phyloP scores from a whole-genome alignment of 2,888 invertebrate species.

The Seira ritae region DNA sequence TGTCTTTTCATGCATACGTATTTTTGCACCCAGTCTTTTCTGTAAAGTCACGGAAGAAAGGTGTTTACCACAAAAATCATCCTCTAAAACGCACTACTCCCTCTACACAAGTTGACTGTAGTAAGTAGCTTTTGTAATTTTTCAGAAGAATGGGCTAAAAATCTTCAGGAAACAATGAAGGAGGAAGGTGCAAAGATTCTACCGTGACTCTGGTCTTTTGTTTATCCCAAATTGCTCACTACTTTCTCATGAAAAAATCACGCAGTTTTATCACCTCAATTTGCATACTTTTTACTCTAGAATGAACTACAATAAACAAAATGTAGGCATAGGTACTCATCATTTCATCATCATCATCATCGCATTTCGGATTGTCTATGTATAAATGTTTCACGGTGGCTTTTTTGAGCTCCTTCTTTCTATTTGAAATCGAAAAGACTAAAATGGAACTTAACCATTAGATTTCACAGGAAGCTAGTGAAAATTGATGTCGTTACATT shows the following conservation, averaged over 20 bases:
- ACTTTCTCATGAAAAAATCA: background rate
- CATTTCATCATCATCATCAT: no score
- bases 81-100: no score
- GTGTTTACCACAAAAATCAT: slow-evolving; percentile 28
- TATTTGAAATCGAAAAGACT: background rate
- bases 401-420: no score
- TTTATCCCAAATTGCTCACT: background rate
- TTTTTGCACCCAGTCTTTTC: slow-evolving; percentile 21
- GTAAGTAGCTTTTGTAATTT: no score
- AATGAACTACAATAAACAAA: no score
- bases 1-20: background rate
- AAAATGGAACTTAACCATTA: slow-evolving; percentile 33
- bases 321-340: no score
- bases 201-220: background rate
- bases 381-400: no score
- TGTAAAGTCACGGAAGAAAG: slow-evolving; percentile 58
- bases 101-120: no score
- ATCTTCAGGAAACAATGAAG: background rate
- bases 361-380: no score
- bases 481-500: slow-evolving; percentile 33
- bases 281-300: background rate
- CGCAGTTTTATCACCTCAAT: background rate
- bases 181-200: background rate
- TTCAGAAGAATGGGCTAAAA: background rate
- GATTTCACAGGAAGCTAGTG: slow-evolving; percentile 42